Evolutionary conservation across 2,113 vertebrate species (phyloP).

Genomic region (Cariama cristata): DNA sequence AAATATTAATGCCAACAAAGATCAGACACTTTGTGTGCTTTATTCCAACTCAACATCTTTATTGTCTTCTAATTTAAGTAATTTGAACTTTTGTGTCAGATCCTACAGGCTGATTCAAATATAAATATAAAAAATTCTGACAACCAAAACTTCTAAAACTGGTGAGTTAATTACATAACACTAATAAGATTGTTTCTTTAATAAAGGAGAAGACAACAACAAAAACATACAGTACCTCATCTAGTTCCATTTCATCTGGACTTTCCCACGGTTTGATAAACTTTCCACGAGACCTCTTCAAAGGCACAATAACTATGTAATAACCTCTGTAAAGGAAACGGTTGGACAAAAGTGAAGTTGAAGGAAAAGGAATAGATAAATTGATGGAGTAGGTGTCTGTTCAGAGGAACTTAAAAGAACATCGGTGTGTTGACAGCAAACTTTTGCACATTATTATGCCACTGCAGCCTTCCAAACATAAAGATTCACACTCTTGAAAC

Average conservation of each 20-base stretch:
- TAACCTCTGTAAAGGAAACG: conserved; percentile 85
- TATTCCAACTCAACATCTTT: conserved; percentile 35
- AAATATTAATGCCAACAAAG: conserved; percentile 68
- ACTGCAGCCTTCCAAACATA: not conserved
- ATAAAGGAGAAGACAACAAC: not conserved
- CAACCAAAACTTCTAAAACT: not conserved
- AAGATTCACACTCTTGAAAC: not conserved
- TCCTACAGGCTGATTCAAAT: not conserved
- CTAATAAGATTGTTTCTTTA: not conserved
- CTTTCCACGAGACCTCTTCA: conserved; percentile 97
- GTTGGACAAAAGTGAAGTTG: conserved; percentile 22
- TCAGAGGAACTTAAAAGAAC: not conserved
- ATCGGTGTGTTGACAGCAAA: not conserved
- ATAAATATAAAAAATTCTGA: not conserved
- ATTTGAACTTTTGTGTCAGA: conserved; percentile 20
- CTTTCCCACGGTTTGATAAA: conserved; percentile 96
- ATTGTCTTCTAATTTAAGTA: conserved; percentile 61
- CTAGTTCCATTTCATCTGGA: conserved; percentile 98
- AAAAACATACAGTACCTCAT: conserved; percentile 85
- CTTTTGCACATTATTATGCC: not conserved
- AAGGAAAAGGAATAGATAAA: not conserved
- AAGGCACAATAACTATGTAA: conserved; percentile 96
- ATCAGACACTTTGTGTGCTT: conserved; percentile 50
- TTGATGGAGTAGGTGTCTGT: not conserved
- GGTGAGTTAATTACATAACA: not conserved